Evolutionary conservation across 2,113 vertebrate genomes (phyloP).

Genomic region (Candoia aspera): DNA sequence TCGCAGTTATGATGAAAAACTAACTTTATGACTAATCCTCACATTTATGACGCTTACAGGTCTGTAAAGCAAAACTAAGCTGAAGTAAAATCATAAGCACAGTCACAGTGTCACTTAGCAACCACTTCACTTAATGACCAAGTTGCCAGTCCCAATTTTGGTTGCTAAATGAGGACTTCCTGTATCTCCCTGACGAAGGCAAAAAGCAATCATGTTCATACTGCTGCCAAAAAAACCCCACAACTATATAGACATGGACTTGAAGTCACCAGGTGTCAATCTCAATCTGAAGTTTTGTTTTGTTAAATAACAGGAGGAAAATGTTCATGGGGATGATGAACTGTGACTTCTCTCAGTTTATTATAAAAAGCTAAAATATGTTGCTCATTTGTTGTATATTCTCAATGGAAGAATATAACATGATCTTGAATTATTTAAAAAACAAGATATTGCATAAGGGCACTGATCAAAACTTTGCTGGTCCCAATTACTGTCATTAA

Average conservation of each 20-base stretch:
- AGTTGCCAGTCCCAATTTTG: neutral
- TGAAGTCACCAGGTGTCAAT: neutral
- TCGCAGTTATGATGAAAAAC: too few species aligned
- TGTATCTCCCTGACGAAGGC: neutral
- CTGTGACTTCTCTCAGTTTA: neutral
- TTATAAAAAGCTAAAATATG: neutral
- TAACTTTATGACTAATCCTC: too few species aligned
- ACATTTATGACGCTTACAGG: too few species aligned
- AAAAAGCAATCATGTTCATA: neutral
- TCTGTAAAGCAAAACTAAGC: too few species aligned
- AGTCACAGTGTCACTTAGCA: too few species aligned
- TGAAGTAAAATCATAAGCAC: too few species aligned
- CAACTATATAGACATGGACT: neutral
- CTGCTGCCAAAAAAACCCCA: neutral
- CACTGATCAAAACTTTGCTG: neutral
- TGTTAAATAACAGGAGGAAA: neutral
- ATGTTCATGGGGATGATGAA: rapidly evolving
- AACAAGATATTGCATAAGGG: neutral
- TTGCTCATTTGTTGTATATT: neutral
- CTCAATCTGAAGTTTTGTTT: neutral
- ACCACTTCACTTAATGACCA: neutral
- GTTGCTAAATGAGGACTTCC: neutral
- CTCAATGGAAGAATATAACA: neutral
- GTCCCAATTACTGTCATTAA: neutral
- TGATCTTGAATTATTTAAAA: neutral